These are phyloP conservation scores for Stenchaetothrips biformis DNA, from an alignment of 2,888 invertebrate species.

Conservation along the genomic window DNA sequence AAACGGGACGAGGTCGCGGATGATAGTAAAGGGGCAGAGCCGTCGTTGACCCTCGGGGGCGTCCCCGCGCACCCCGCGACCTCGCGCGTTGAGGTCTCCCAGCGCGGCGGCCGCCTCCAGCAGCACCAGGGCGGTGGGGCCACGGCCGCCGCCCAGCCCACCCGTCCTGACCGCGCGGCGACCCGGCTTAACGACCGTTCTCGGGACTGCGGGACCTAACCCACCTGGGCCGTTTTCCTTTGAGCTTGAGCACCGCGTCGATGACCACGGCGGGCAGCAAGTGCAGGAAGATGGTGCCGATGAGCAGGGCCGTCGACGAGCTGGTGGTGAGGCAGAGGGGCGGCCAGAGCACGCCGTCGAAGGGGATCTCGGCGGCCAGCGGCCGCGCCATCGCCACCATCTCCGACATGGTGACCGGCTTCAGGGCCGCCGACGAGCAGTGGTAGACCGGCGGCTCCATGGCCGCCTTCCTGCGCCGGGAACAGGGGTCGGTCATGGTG, in stretches of 20 bases:
- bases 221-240: constrained; percentile 62
- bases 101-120: too few species aligned
- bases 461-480: neutral
- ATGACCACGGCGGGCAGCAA: constrained; percentile 71
- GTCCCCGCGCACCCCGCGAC: too few species aligned
- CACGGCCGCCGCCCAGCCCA: too few species aligned
- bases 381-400: constrained; percentile 28
- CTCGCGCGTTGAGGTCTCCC: too few species aligned
- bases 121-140: too few species aligned
- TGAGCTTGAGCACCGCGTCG: constrained; percentile 60
- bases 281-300: constrained; percentile 67
- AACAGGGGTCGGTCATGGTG: neutral
- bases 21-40: too few species aligned
- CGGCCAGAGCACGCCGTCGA: constrained; percentile 66
- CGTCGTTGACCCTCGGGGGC: too few species aligned
- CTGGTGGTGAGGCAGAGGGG: constrained; percentile 54
- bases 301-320: constrained; percentile 58
- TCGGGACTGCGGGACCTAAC: too few species aligned
- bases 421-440: constrained; percentile 2
- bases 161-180: too few species aligned
- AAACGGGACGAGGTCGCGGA: neutral
- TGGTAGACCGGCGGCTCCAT: constrained; percentile 4
- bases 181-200: too few species aligned
- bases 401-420: constrained; percentile 29
- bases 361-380: constrained; percentile 51